A percentile compares a stretch with the other conserved stretches of the same genome.
Evolutionary conservation across 1,140 invertebrate species (phyloP).

Genomic region (Drosophila setifemur): DNA sequence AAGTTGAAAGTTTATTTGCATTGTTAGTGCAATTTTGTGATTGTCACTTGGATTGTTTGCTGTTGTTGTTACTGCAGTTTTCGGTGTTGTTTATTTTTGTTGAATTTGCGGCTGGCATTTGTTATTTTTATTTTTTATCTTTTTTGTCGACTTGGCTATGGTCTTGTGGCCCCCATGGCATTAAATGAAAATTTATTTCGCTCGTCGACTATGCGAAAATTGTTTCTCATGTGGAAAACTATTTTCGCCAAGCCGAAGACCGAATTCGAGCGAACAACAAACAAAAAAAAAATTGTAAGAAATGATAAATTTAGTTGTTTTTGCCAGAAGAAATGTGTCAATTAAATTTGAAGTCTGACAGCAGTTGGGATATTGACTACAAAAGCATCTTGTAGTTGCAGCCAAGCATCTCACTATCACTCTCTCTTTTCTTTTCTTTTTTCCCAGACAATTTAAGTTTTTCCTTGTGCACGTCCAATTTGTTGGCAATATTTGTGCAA

Average conservation of each 20-base stretch:
- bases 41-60: constrained; percentile 48
- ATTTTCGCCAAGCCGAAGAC: constrained; percentile 22
- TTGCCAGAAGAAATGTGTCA: constrained; percentile 64
- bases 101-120: constrained; percentile 1
- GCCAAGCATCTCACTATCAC: constrained; percentile 2
- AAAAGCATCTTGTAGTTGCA: constrained; percentile 25
- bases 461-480: constrained; percentile 64
- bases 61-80: constrained; percentile 4
- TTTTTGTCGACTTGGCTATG: constrained; percentile 12
- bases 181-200: constrained; percentile 43
- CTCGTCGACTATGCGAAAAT: constrained; percentile 31
- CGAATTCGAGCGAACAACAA: not conserved
- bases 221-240: constrained; percentile 39
- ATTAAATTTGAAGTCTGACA: constrained; percentile 77
- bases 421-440: constrained; percentile 5
- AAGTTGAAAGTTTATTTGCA: constrained; percentile 53
- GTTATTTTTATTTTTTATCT: constrained; percentile 28
- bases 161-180: constrained; percentile 18
- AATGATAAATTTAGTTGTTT: constrained; percentile 13
- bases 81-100: constrained; percentile 8
- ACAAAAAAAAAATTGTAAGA: constrained; percentile 7
- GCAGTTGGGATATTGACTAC: constrained; percentile 52
- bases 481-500: constrained; percentile 76
- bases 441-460: constrained; percentile 56
- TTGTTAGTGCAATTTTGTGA: constrained; percentile 50